Base-by-base conservation (phyloP, 2,888 invertebrate species). In the Drosophila borborema region DNA sequence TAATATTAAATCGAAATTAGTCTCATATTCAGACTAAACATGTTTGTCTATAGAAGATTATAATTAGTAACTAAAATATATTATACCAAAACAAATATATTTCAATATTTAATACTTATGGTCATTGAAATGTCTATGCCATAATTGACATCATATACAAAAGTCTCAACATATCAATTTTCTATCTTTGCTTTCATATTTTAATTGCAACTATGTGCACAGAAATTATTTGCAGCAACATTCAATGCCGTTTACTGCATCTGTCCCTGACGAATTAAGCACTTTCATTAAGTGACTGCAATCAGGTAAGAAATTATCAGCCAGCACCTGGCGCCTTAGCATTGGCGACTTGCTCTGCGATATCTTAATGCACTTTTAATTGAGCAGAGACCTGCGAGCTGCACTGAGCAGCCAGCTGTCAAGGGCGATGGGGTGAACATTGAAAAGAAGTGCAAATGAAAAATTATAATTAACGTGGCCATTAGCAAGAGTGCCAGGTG, bases 281-380 rank as follows among this genome's bases (percentile, higher is more conserved):
- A 82, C 76, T 87, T 85, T 89, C 82, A 82, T 89, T 89, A 88
- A 86, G 70, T 85, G 75, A 80, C 81, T 75, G 88, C 77, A 89
- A 89, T 89, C 88, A 88, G 70, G 73, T 72, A 82, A 74, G 76
- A 82, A 87, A 77, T 74, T 79, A 70, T 81, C 82, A 61, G 74
- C 28, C 70, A 72, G 74, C 72, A 82, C 48, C 62, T 72, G 70
- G 64, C 71, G 70, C 65, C 85, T 77, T 89, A 82, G 69, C 83
- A 86, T 82, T 80, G 77, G 73, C 70, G 79, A 64, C 74, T 70
- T 59, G 53, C 56, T 64, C 60, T 62, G 80, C 82, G 70, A 64
- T 63, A 59, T 67, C 77, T 85, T 89, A 89, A 85, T 85, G 85
- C 90, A 88, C 73, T 85, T 89, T 89, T 89, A 85, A 89, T 89